A percentile compares a stretch with the other conserved stretches of the same genome.
phyloP scores from a whole-genome alignment of 2,888 invertebrate genomes.

The Cybosia mesomella region DNA sequence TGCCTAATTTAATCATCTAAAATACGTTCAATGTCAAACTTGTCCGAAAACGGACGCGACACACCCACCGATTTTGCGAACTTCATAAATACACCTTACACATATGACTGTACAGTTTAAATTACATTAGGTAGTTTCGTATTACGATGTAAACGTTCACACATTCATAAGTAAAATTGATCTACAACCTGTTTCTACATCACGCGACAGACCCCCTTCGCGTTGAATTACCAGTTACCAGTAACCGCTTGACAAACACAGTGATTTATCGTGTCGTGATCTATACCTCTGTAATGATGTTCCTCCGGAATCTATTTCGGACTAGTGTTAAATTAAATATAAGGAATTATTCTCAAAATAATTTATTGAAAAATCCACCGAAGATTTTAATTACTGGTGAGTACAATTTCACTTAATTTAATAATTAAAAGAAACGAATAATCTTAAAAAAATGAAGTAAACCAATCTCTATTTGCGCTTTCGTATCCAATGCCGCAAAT shows the following conservation, averaged over 20 bases:
- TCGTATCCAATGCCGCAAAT: not conserved
- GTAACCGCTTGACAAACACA: conserved; percentile 59
- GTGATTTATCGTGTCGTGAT: conserved; percentile 66
- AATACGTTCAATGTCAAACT: conserved; percentile 27
- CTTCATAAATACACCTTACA: conserved; percentile 31
- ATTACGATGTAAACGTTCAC: conserved; percentile 21
- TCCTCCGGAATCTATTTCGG: conserved; percentile 68
- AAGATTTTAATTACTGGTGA: conserved; percentile 88
- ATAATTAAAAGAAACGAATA: not conserved
- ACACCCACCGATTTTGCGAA: conserved; percentile 61
- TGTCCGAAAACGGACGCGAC: conserved; percentile 48
- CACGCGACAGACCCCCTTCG: conserved; percentile 53
- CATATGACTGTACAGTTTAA: conserved; percentile 52
- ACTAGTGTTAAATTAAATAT: conserved; percentile 60
- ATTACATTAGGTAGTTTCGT: conserved; percentile 33
- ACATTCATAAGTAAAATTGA: conserved; percentile 39
- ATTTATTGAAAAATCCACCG: conserved; percentile 70
- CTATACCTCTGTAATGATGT: conserved; percentile 56
- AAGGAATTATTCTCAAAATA: conserved; percentile 67
- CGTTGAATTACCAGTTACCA: conserved; percentile 61
- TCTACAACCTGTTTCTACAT: conserved; percentile 70
- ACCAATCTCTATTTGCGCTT: not conserved
- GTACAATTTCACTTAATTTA: conserved; percentile 39
- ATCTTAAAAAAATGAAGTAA: not conserved
- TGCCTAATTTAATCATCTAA: not conserved